Percentiles rank a stretch among this genome's conserved stretches.
Evolutionary conservation across 1,140 invertebrate species (phyloP).

Genomic region (Drosophila watanabei): DNA sequence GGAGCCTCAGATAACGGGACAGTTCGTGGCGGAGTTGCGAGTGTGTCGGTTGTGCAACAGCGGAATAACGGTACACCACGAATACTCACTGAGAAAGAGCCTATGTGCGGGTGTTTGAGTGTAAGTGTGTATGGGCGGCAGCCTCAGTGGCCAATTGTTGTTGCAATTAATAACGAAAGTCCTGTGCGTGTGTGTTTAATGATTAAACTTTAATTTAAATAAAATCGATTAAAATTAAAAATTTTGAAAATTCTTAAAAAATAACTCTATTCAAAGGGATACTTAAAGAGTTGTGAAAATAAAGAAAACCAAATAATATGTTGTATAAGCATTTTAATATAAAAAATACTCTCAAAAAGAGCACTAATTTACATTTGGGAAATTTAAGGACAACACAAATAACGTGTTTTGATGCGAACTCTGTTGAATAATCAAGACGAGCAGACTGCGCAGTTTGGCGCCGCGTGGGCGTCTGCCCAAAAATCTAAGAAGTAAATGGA

Average conservation of each 20-base stretch:
- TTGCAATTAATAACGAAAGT: slow-evolving; percentile 56
- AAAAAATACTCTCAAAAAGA: neutral
- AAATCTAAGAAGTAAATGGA: slow-evolving; percentile 47
- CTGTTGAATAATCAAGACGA: slow-evolving; percentile 69
- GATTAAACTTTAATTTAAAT: slow-evolving; percentile 2
- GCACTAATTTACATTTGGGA: neutral
- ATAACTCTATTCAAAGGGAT: neutral
- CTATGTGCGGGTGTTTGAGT: slow-evolving; percentile 24
- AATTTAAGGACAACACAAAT: neutral
- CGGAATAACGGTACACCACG: slow-evolving; percentile 26
- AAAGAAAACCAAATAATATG: neutral
- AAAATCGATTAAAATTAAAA: neutral
- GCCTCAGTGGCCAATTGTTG: slow-evolving; percentile 27
- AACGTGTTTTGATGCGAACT: slow-evolving; percentile 14
- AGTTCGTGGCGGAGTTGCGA: slow-evolving; percentile 79
- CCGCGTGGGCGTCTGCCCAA: slow-evolving; percentile 75
- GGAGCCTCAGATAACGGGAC: slow-evolving; percentile 57
- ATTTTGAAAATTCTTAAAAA: neutral
- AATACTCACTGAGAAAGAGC: slow-evolving; percentile 1
- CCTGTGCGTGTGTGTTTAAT: slow-evolving; percentile 38
- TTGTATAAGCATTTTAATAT: neutral
- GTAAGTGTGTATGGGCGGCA: slow-evolving; percentile 20
- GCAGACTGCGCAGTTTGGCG: slow-evolving; percentile 74
- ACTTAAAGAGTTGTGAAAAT: neutral
- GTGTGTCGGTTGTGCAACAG: slow-evolving; percentile 71